Evolutionary conservation across 1,140 invertebrate genomes (phyloP).

Genomic region (Sarcophaga bullata): DNA sequence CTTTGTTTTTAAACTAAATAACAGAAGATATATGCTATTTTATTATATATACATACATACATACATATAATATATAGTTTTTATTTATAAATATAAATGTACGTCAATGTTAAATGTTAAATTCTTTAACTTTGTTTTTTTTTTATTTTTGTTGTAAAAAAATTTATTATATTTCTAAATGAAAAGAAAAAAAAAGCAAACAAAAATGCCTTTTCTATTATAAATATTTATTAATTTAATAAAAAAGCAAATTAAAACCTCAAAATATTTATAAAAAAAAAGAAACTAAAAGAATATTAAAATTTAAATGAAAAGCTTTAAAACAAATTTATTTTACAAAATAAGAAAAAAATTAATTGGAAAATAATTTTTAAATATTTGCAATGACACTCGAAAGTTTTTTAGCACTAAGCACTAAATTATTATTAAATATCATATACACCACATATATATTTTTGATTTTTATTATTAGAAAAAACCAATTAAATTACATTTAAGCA

Average conservation of each 20-base stretch:
- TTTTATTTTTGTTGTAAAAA: too few relatives aligned
- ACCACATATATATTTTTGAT: neutral
- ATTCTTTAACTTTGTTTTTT: too few relatives aligned
- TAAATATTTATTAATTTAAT: conserved; percentile 15
- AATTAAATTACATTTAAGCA: neutral
- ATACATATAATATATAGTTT: too few relatives aligned
- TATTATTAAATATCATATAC: neutral
- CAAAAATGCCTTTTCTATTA: neutral
- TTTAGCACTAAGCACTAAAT: conserved; percentile 17
- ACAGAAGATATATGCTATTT: too few relatives aligned
- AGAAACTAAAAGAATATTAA: neutral
- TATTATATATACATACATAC: too few relatives aligned
- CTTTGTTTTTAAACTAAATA: too few relatives aligned
- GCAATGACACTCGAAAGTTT: conserved; percentile 9
- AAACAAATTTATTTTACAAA: neutral
- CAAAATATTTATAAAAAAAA: neutral
- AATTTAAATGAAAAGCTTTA: neutral
- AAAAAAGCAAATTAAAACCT: conserved; percentile 16
- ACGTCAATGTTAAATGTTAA: too few relatives aligned
- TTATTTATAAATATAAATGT: too few relatives aligned
- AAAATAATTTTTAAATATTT: conserved; percentile 19
- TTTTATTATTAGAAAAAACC: neutral
- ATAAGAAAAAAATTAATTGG: neutral
- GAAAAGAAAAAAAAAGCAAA: too few relatives aligned
- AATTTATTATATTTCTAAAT: too few relatives aligned